These are phyloP conservation scores for Hydrolagus colliei DNA, from an alignment of 2,797 vertebrate species.

Conservation along the genomic window DNA sequence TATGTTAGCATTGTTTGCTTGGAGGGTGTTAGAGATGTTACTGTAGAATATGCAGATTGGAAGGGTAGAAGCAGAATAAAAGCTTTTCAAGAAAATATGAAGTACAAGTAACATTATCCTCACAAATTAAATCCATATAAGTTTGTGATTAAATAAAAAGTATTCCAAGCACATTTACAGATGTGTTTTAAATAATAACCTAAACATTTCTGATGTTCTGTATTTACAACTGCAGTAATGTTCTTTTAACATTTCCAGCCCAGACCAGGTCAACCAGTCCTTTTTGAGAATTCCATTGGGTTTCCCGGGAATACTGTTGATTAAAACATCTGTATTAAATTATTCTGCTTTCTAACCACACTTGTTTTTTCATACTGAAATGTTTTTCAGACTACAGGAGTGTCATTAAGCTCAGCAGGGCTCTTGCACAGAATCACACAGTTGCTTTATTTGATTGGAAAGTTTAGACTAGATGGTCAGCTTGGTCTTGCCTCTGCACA, in stretches of 20 bases:
- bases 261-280: background rate
- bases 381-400: slow-evolving; percentile 26
- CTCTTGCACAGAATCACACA: slow-evolving; percentile 17
- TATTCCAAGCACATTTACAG: background rate
- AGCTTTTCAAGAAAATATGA: no score
- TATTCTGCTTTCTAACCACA: slow-evolving; percentile 22
- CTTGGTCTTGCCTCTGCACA: slow-evolving; percentile 21
- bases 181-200: slow-evolving; percentile 17
- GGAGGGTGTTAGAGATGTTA: no score
- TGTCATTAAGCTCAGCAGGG: slow-evolving; percentile 20
- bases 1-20: no score
- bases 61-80: no score
- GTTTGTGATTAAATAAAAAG: no score
- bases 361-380: slow-evolving; percentile 28
- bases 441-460: slow-evolving; percentile 29
- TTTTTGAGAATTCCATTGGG: slow-evolving; percentile 16
- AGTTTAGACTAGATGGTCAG: slow-evolving; percentile 31
- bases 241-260: background rate
- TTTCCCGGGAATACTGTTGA: slow-evolving; percentile 14
- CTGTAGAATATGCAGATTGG: no score
- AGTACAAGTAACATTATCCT: no score
- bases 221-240: background rate
- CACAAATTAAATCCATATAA: no score
- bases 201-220: slow-evolving; percentile 1
- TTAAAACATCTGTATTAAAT: slow-evolving; percentile 32